These are phyloP conservation scores for Colius striatus DNA, from an alignment of 2,113 vertebrate genomes.

Conservation along the genomic window DNA sequence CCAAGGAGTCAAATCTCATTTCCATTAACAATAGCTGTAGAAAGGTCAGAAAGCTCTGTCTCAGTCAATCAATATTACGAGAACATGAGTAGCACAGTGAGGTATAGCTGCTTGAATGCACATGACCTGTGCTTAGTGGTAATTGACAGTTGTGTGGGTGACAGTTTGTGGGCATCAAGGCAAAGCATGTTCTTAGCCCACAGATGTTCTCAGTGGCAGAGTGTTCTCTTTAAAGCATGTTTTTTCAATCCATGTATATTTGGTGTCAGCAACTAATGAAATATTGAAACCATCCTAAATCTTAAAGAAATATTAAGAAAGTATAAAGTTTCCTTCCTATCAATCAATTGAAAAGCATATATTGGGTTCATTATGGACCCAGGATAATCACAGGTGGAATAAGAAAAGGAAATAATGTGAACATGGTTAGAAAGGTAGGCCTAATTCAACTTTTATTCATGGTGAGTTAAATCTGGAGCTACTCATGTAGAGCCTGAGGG, in stretches of 20 bases:
- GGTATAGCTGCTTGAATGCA: not conserved
- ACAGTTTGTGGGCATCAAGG: not conserved
- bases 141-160: not conserved
- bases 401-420: not conserved
- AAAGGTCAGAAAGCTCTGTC: slow-evolving; percentile 26
- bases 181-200: not conserved
- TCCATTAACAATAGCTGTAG: not conserved
- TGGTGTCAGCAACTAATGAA: not conserved
- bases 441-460: slow-evolving; percentile 1
- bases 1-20: not conserved
- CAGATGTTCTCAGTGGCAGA: not conserved
- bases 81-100: not conserved
- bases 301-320: not conserved
- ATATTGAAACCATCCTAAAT: not conserved
- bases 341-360: not conserved
- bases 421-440: not conserved
- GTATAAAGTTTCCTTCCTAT: not conserved
- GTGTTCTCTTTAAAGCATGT: not conserved
- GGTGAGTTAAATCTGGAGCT: slow-evolving; percentile 5
- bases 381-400: not conserved
- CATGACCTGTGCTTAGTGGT: not conserved
- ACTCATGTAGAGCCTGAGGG: not conserved
- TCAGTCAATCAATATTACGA: not conserved
- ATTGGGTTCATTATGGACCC: not conserved
- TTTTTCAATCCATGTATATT: not conserved